Base-by-base conservation (phyloP, 1,140 invertebrate species). In the Paramacrobiotus metropolitanus region DNA sequence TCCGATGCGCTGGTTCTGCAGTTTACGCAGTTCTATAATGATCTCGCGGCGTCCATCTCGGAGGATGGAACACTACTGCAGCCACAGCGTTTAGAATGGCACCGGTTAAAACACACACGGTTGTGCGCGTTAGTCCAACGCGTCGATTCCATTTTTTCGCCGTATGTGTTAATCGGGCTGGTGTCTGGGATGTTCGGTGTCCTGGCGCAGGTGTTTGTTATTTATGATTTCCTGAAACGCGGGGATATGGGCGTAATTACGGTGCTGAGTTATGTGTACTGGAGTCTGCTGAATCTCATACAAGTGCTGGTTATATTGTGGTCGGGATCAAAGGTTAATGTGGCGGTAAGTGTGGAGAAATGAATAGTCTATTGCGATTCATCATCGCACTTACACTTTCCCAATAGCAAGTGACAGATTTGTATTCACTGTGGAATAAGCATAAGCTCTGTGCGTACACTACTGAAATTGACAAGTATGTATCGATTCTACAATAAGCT, bases 251-350 rank as follows among this genome's bases (percentile, higher is more conserved):
- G 24, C 4, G 48, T 55, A 4, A 55, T 55, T 9, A 55, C 48
- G 4, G 48, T 55, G 15, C 48, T 55, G 48, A 55, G 48, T 24
- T 55, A 55, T 28, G 48, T 55, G 15, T 55, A 55, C 24, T 55
- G 15, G 15, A 20, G 48, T 24, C 48, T 55, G 15, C 48, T 55
- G 4, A 55, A 55, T 28, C 48, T 55, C 4, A 24, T 24, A 15
- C 48, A 55, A 24, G 48, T 55, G 15, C 48, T 55, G 15, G 48
- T 55, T 15, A 55, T 55, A 15, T 24, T 55, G 4, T 55, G 48
- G 48, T 55, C 15, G 4, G 48, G 48, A 15, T 20, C 15, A 15
- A 55, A 55, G 24, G 48, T 55, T 24, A 15, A 55, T 24, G 48
- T 55, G 9, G 48, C 48, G 15, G 48, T 55, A 28, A 55, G 48